Conservation (phyloP, 2,888 invertebrate genomes). For the Himalopsyche tibetana region DNA sequence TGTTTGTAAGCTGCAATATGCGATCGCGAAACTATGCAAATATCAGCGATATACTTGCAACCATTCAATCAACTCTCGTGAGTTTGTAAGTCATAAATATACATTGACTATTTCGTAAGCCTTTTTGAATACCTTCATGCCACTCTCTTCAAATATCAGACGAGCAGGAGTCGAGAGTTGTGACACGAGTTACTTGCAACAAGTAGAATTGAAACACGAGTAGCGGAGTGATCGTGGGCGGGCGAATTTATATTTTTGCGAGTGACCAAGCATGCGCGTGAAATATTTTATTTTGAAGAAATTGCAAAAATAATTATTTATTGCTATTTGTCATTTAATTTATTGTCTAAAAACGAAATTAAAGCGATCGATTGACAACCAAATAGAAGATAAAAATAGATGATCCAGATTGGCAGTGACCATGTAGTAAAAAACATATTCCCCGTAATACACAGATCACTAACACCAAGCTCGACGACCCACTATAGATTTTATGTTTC, state of each 20-base stretch:
- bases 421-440: no score
- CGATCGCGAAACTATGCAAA: no score
- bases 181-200: slow-evolving; percentile 1
- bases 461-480: no score
- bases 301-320: no score
- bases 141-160: background rate
- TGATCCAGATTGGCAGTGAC: no score
- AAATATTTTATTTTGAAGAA: background rate
- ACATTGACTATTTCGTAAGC: background rate
- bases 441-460: no score
- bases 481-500: no score
- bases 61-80: background rate
- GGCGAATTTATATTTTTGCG: slow-evolving; percentile 9
- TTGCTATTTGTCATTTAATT: no score
- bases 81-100: background rate
- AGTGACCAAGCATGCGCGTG: background rate
- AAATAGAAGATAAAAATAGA: no score
- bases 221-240: slow-evolving; percentile 4
- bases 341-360: no score
- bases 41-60: no score
- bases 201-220: background rate
- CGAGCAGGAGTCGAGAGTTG: background rate
- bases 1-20: background rate
- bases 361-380: no score
- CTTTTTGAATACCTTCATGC: background rate